A percentile compares a stretch with the other conserved stretches of the same genome.
Evolutionary conservation across 2,113 vertebrate genomes (phyloP).

Genomic region (Rhinoptilus africanus): DNA sequence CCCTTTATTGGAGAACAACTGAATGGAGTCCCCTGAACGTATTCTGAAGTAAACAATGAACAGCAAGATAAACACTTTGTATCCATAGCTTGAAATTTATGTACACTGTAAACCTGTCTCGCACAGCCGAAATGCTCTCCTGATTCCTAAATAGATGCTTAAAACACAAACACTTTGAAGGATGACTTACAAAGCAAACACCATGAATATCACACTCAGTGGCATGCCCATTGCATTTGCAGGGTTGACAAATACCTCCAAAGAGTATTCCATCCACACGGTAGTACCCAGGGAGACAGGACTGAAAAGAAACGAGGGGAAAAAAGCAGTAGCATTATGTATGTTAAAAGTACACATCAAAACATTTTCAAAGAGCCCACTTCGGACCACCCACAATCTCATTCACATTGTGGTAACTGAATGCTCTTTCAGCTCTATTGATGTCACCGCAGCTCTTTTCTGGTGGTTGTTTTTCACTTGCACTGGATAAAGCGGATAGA

Average conservation of each 20-base stretch:
- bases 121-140: neutral
- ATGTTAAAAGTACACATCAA: neutral
- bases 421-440: neutral
- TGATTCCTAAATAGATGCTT: neutral
- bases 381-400: neutral
- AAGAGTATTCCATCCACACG: constrained; percentile 90
- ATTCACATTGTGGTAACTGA: neutral
- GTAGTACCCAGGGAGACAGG: constrained; percentile 84
- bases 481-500: neutral
- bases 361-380: neutral
- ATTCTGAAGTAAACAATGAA: neutral
- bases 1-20: neutral
- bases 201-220: constrained; percentile 81
- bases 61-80: neutral
- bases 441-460: neutral
- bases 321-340: neutral
- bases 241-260: constrained; percentile 91
- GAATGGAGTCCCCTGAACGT: neutral
- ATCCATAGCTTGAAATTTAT: neutral
- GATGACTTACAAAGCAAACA: constrained; percentile 83
- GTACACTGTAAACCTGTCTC: neutral
- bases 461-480: neutral
- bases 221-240: constrained; percentile 88
- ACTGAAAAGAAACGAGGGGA: constrained; percentile 57
- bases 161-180: neutral